phyloP scores from a whole-genome alignment of 2,797 vertebrate genomes.

The Catharus ustulatus region DNA sequence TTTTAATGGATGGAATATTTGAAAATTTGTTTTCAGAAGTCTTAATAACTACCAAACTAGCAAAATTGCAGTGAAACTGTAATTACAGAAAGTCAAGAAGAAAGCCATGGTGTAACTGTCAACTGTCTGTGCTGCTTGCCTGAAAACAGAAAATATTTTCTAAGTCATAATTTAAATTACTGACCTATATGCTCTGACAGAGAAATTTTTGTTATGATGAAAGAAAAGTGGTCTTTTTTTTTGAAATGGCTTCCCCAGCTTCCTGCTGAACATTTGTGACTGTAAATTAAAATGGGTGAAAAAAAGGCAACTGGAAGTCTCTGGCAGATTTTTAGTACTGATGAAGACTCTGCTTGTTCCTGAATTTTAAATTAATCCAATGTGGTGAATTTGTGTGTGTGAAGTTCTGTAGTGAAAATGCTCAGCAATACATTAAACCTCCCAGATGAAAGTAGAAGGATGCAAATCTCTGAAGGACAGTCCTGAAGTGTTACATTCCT shows the following conservation, averaged over 20 bases:
- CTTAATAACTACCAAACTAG: not conserved
- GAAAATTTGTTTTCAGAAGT: not conserved
- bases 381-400: not conserved
- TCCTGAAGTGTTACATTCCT: not conserved
- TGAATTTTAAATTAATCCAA: not conserved
- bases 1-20: not conserved
- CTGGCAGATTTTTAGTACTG: not conserved
- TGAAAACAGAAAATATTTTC: conserved; percentile 30
- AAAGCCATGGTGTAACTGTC: not conserved
- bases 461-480: not conserved
- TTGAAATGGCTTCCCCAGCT: not conserved
- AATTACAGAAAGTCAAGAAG: not conserved
- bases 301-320: not conserved
- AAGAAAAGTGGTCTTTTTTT: conserved; percentile 1
- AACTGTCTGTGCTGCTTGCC: not conserved
- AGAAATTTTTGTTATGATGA: conserved; percentile 33
- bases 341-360: not conserved
- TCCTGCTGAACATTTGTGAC: conserved; percentile 29
- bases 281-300: conserved; percentile 9
- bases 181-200: not conserved
- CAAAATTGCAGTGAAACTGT: not conserved
- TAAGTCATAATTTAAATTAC: not conserved
- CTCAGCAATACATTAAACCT: not conserved
- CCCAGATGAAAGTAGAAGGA: not conserved
- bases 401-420: not conserved